Base-by-base conservation (phyloP, 2,888 invertebrate species). In the Drosophila imparisetae region DNA sequence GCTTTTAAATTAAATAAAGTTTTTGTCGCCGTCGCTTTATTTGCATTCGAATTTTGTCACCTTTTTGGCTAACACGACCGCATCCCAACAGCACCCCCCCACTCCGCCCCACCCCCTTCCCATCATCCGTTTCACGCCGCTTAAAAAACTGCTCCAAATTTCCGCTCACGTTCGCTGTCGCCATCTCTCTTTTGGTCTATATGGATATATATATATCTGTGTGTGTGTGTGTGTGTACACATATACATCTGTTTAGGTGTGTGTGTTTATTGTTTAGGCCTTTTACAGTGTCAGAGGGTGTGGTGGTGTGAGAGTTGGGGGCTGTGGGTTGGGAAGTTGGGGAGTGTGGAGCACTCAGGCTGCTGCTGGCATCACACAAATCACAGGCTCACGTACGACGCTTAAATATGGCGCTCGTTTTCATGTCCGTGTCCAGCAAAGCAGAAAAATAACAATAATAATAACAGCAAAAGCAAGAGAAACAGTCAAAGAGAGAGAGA, bases 1-100 rank as follows among this genome's bases (percentile, higher is more conserved):
- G 84, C 83, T 83, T 83, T 86, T 72, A 89, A 87, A 87, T 86
- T 82, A 86, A 86, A 87, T 89, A 89, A 89, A 89, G 74, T 86
- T 89, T 86, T 78, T 21, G 30, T 52, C 21, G 50, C 32, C 21
- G 27, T 49, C 49, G 49, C 49, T 89, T 87, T 85, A 81, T 83
- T 86, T 83, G 82, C 83, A 78, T 77, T 78, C 75, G 63, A 65
- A 75, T 81, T 79, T 86, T 80, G 84, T 89, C 80, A 83, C 78
- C 78, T 81, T 71, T 72, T 42, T 34, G 42, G 60, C 49, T 49
- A 27, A 49, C 27, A 29, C 34, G 8, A 45, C 24, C 15, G 45
- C 45, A 45, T 24, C 45, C 42, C n/a, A 11, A 4, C 2, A 7
- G 21, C 3, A 24, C 24, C 40, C 10, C 1, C 1, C 45, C 48